These are phyloP conservation scores for Oxyteleia sp. DNA, from an alignment of 2,888 invertebrate genomes.

Conservation along the genomic window DNA sequence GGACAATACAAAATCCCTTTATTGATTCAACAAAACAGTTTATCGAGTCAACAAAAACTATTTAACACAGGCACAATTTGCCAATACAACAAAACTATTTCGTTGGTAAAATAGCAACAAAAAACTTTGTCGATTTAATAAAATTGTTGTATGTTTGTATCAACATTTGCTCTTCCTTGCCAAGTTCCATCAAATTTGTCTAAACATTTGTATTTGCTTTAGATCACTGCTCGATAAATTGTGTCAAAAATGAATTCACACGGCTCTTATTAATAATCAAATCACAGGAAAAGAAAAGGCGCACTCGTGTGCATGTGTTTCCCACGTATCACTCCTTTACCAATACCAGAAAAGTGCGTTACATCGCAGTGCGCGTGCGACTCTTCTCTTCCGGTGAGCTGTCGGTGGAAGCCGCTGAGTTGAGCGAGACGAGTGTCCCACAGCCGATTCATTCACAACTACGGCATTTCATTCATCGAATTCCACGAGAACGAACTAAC, in stretches of 20 bases:
- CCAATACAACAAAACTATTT: too few relatives aligned
- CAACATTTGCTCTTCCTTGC: too few relatives aligned
- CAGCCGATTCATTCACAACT: constrained; percentile 66
- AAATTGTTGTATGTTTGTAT: too few relatives aligned
- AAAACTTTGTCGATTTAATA: too few relatives aligned
- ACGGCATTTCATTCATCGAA: constrained; percentile 60
- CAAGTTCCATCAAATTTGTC: too few relatives aligned
- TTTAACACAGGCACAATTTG: too few relatives aligned
- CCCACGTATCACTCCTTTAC: constrained; percentile 48
- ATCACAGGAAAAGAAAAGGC: background rate
- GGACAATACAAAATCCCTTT: too few relatives aligned
- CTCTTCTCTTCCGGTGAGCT: constrained; percentile 55
- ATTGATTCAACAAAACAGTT: too few relatives aligned
- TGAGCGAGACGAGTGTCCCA: constrained; percentile 47
- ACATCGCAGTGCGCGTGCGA: constrained; percentile 29
- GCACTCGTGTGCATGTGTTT: constrained; percentile 25
- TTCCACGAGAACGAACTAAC: constrained; percentile 47
- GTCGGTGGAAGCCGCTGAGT: constrained; percentile 34
- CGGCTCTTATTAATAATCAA: constrained; percentile 14
- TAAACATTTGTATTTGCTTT: too few relatives aligned
- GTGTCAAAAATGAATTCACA: constrained; percentile 22
- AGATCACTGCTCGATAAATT: too few relatives aligned
- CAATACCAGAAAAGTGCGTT: constrained; percentile 39
- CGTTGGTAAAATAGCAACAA: too few relatives aligned
- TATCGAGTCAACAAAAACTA: too few relatives aligned